A percentile compares a stretch with the other conserved stretches of the same genome.
These are phyloP conservation scores for Melinaea marsaeus DNA, from an alignment of 2,888 invertebrate species.

Conservation along the genomic window DNA sequence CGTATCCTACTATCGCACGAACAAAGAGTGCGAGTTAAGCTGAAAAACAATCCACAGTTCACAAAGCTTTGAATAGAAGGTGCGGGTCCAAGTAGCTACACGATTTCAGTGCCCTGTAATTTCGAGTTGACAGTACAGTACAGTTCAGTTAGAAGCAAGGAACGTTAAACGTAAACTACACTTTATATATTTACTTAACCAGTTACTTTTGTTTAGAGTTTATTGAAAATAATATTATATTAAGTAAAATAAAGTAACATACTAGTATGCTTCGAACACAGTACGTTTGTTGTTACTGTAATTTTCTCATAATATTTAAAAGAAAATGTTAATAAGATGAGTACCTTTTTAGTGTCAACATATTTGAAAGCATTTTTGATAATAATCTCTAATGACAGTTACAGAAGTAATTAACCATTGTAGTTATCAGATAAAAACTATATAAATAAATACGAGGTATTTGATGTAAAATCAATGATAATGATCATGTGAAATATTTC, in stretches of 20 bases:
- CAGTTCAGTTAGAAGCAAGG: conserved; percentile 28
- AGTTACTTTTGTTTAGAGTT: neutral
- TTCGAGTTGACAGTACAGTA: conserved; percentile 51
- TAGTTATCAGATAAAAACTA: neutral
- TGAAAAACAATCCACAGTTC: conserved; percentile 50
- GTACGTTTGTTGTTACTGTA: too few species aligned
- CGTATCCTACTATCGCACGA: conserved; percentile 47
- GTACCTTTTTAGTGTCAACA: too few species aligned
- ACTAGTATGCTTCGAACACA: too few species aligned
- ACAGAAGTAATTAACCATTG: too few species aligned
- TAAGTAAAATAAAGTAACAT: neutral
- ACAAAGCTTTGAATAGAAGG: conserved; percentile 61
- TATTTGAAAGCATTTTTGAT: too few species aligned
- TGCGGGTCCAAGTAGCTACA: conserved; percentile 42
- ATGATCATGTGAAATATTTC: conserved; percentile 19
- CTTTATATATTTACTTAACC: neutral
- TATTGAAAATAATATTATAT: neutral
- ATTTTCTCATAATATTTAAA: too few species aligned
- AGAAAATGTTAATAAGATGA: too few species aligned
- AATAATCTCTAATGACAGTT: too few species aligned
- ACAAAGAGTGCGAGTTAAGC: conserved; percentile 57
- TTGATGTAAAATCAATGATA: conserved; percentile 5
- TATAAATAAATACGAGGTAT: neutral
- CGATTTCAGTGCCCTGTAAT: conserved; percentile 56
- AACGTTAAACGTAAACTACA: conserved; percentile 1